Evolutionary conservation across 2,888 invertebrate genomes (phyloP).

Genomic region (Hedya salicella): DNA sequence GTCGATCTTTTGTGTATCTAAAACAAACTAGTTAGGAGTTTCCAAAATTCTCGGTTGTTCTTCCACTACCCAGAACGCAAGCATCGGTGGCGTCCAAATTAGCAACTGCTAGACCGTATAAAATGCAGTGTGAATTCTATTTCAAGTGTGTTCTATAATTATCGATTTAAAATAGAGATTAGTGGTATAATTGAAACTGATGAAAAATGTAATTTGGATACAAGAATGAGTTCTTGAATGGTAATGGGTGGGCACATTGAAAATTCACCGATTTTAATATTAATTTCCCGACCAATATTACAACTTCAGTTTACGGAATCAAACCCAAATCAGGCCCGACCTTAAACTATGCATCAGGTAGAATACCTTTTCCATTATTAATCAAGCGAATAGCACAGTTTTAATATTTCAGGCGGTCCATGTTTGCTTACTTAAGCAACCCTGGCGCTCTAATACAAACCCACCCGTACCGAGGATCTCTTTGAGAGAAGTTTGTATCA

Average conservation of each 20-base stretch:
- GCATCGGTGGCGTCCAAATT: background rate
- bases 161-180: too few relatives aligned
- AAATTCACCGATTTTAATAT: background rate
- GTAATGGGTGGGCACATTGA: background rate
- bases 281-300: constrained; percentile 7
- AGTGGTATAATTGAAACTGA: too few relatives aligned
- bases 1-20: too few relatives aligned
- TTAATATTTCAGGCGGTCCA: constrained; percentile 8
- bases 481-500: constrained; percentile 35
- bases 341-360: constrained; percentile 20
- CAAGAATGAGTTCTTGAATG: too few relatives aligned
- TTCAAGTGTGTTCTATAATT: too few relatives aligned
- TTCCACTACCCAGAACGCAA: background rate
- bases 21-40: too few relatives aligned
- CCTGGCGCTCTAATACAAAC: constrained; percentile 13
- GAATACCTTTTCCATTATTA: constrained; percentile 26
- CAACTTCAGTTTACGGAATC: constrained; percentile 10
- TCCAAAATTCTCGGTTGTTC: too few relatives aligned
- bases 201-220: too few relatives aligned
- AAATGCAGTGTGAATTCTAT: too few relatives aligned
- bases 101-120: constrained; percentile 10
- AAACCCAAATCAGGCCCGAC: constrained; percentile 11
- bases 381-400: constrained; percentile 25
- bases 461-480: constrained; percentile 11
- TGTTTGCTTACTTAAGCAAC: constrained; percentile 18